A percentile compares a stretch with the other conserved stretches of the same genome.
phyloP scores from a whole-genome alignment of 2,888 invertebrate genomes.

The Gandaritis pyraliata region DNA sequence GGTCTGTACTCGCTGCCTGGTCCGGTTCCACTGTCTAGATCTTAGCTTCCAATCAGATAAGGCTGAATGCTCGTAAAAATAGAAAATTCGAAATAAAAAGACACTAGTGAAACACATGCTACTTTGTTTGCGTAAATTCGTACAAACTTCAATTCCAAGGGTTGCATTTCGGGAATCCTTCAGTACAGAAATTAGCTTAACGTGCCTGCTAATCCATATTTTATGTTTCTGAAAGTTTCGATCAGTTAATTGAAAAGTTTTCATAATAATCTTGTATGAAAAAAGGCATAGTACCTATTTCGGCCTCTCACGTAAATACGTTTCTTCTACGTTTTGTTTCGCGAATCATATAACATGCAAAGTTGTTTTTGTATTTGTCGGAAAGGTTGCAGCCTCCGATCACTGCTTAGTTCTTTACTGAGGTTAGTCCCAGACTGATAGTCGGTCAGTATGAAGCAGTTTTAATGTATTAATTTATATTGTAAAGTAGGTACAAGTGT shows the following conservation, averaged over 20 bases:
- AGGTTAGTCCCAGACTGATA: not conserved
- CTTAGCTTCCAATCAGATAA: conserved; percentile 19
- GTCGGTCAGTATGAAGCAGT: not conserved
- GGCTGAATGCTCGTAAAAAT: conserved; percentile 46
- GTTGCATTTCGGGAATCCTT: not conserved
- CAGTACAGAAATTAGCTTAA: too few species aligned
- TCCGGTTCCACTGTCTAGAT: conserved; percentile 30
- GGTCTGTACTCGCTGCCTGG: conserved; percentile 22
- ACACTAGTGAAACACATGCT: not conserved
- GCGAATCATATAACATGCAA: too few species aligned
- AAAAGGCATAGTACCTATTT: too few species aligned
- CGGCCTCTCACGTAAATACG: too few species aligned
- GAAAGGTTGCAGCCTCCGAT: too few species aligned
- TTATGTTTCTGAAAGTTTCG: too few species aligned
- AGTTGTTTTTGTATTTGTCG: too few species aligned
- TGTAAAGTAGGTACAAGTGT: conserved; percentile 20
- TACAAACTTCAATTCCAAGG: not conserved
- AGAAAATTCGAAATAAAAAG: conserved; percentile 42
- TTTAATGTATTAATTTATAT: not conserved
- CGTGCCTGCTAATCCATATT: too few species aligned
- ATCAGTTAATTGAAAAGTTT: too few species aligned
- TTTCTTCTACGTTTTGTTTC: too few species aligned
- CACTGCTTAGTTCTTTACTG: not conserved
- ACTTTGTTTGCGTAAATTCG: not conserved
- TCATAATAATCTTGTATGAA: too few species aligned